Percentiles rank a stretch among this genome's conserved stretches.
Conservation (phyloP, 2,113 vertebrate species). For the Gulo gulo region DNA sequence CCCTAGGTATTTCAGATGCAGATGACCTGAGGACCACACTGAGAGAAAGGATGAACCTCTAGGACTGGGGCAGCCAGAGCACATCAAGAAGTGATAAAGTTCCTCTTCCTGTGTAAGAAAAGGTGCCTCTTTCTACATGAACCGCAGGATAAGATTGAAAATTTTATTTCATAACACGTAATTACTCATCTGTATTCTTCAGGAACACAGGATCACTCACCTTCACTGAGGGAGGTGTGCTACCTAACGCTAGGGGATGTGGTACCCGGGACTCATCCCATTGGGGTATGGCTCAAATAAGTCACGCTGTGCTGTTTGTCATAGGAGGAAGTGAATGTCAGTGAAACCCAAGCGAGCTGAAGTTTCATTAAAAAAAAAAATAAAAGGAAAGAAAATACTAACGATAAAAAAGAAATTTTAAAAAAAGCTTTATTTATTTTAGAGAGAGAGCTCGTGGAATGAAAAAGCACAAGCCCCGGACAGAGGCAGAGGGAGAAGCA, state of each 20-base stretch:
- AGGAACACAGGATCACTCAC: background rate
- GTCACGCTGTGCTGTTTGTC: background rate
- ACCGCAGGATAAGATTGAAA: background rate
- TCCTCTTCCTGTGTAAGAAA: background rate
- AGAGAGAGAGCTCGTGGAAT: background rate
- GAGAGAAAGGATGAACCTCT: background rate
- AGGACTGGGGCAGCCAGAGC: background rate
- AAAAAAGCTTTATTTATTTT: background rate
- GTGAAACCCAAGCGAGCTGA: background rate
- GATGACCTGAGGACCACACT: background rate
- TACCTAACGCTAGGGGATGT: background rate
- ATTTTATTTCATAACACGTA: background rate
- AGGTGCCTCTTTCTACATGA: background rate
- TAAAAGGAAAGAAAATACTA: background rate
- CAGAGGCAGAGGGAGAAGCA: background rate
- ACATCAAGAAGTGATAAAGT: background rate
- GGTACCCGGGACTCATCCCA: background rate
- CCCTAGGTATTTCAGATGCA: background rate
- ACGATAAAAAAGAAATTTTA: background rate
- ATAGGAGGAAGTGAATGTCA: background rate
- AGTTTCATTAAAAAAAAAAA: background rate
- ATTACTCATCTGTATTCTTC: background rate
- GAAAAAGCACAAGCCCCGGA: background rate
- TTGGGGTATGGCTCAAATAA: background rate
- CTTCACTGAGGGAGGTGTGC: background rate